Conservation (phyloP, 1,140 invertebrate genomes). For the Luehdorfia chinensis region DNA sequence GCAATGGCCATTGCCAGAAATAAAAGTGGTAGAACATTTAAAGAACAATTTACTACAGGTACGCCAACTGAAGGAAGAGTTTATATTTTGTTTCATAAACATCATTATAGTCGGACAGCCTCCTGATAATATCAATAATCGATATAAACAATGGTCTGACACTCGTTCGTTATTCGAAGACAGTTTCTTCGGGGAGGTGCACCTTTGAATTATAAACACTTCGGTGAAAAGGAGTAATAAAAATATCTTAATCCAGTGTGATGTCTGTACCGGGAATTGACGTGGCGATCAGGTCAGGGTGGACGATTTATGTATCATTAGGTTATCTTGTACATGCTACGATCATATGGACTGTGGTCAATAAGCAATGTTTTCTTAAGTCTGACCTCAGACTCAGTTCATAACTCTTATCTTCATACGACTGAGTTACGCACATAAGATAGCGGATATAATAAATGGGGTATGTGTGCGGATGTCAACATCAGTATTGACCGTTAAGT, state of each 20-base stretch:
- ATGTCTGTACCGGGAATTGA: slow-evolving; percentile 32
- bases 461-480: slow-evolving; percentile 55
- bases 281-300: slow-evolving; percentile 43
- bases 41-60: slow-evolving; percentile 21
- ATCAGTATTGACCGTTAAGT: slow-evolving; percentile 50
- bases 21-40: slow-evolving; percentile 9
- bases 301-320: slow-evolving; percentile 34
- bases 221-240: slow-evolving; percentile 1
- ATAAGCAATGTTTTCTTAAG: slow-evolving; percentile 55
- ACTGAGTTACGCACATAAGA: slow-evolving; percentile 62
- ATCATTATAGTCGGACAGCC: slow-evolving; percentile 51
- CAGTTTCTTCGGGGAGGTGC: slow-evolving; percentile 11
- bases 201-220: background rate
- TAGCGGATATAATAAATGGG: slow-evolving; percentile 69
- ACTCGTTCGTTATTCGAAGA: slow-evolving; percentile 31
- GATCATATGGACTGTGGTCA: slow-evolving; percentile 55
- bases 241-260: slow-evolving; percentile 25
- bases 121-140: slow-evolving; percentile 54
- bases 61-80: slow-evolving; percentile 25
- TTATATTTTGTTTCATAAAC: slow-evolving; percentile 53
- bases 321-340: slow-evolving; percentile 62
- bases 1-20: no score
- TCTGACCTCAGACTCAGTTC: slow-evolving; percentile 59
- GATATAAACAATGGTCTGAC: slow-evolving; percentile 28
- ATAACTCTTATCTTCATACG: slow-evolving; percentile 51